Evolutionary conservation across 1,140 invertebrate species (phyloP).

Genomic region (Amyelois transitella): DNA sequence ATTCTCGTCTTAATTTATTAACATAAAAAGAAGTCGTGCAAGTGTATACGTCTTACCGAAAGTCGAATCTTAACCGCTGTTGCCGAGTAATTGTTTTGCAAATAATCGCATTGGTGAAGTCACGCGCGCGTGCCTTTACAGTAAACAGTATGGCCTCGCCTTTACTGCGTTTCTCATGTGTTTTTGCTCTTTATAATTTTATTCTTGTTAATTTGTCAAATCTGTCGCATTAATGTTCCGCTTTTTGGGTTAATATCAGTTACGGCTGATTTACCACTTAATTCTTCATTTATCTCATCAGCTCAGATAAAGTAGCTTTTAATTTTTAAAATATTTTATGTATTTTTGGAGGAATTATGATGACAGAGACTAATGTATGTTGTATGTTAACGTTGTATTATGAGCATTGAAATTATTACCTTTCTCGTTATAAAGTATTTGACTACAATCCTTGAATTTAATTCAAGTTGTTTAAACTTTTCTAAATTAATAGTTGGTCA

Average conservation of each 20-base stretch:
- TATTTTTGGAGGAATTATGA: too few relatives aligned
- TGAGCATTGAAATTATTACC: too few relatives aligned
- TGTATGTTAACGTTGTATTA: too few relatives aligned
- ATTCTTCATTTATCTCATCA: background rate
- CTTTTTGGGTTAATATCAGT: background rate
- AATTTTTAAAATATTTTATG: too few relatives aligned
- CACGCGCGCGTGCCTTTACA: constrained; percentile 54
- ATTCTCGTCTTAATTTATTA: background rate
- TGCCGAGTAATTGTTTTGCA: constrained; percentile 42
- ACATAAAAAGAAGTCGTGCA: background rate
- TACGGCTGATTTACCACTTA: background rate
- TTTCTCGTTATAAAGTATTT: too few relatives aligned
- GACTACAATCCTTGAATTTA: too few relatives aligned
- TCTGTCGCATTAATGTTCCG: background rate
- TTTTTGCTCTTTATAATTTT: background rate
- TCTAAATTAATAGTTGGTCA: too few relatives aligned
- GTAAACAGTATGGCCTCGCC: constrained; percentile 41
- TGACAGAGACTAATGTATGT: too few relatives aligned
- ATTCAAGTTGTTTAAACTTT: too few relatives aligned
- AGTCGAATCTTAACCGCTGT: constrained; percentile 15
- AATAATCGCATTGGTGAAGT: constrained; percentile 35
- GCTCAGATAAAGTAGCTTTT: too few relatives aligned
- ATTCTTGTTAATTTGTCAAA: background rate
- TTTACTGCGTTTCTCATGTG: constrained; percentile 15
- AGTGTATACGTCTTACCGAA: background rate